Evolutionary conservation across 2,113 vertebrate genomes (phyloP).

Genomic region (Microcebus murinus): DNA sequence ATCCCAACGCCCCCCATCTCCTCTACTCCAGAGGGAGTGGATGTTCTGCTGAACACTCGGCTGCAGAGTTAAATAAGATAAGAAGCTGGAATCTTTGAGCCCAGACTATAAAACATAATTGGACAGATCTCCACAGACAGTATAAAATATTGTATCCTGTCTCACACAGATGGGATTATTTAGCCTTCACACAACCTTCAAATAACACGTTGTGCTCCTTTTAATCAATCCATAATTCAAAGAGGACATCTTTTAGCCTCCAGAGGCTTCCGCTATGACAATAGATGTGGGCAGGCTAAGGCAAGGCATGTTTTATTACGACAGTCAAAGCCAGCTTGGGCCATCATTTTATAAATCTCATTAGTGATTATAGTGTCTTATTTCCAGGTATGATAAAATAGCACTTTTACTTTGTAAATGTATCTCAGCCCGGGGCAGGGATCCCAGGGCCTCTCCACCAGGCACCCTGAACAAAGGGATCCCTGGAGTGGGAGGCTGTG

Average conservation of each 20-base stretch:
- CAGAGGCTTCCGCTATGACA: constrained; percentile 57
- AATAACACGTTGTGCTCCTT: constrained; percentile 72
- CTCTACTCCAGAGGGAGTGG: not conserved
- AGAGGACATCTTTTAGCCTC: constrained; percentile 68
- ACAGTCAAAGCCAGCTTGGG: constrained; percentile 74
- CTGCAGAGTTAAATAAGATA: constrained; percentile 43
- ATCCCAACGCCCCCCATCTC: not conserved
- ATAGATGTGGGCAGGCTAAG: constrained; percentile 64
- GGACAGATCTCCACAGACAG: constrained; percentile 60
- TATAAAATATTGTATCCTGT: constrained; percentile 71
- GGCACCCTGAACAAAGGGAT: constrained; percentile 68
- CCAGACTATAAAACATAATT: constrained; percentile 73
- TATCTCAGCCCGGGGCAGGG: constrained; percentile 49
- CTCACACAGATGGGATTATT: constrained; percentile 76
- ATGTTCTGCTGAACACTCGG: not conserved
- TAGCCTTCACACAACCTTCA: constrained; percentile 79
- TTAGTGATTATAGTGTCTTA: constrained; percentile 80
- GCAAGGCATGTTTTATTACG: constrained; percentile 71
- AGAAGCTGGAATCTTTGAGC: constrained; percentile 43
- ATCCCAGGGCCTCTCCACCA: constrained; percentile 65
- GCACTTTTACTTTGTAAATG: constrained; percentile 76
- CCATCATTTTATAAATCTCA: constrained; percentile 83
- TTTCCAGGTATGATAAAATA: constrained; percentile 77
- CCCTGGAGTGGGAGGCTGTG: constrained; percentile 66
- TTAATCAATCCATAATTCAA: constrained; percentile 81